These are phyloP conservation scores for Phaedon cochleariae DNA, from an alignment of 2,888 invertebrate species.

Conservation along the genomic window DNA sequence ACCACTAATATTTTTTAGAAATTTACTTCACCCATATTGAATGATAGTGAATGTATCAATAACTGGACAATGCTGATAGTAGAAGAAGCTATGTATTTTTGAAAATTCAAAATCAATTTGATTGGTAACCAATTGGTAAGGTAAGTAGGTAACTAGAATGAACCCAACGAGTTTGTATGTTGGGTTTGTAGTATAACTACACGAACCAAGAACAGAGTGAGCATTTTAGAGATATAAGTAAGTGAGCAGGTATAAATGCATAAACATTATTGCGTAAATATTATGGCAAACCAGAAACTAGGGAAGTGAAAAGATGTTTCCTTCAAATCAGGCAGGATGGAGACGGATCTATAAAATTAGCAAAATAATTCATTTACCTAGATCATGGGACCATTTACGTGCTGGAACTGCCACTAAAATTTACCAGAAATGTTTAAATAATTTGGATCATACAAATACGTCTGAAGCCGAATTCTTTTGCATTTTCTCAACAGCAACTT, in stretches of 20 bases:
- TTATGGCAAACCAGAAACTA: constrained; percentile 43
- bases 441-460: background rate
- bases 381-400: constrained; percentile 70
- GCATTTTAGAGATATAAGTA: constrained; percentile 26
- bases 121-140: too few relatives aligned
- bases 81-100: background rate
- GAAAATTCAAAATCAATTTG: constrained; percentile 21
- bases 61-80: too few relatives aligned
- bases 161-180: constrained; percentile 8
- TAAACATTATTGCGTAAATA: constrained; percentile 40
- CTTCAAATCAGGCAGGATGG: constrained; percentile 60
- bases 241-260: constrained; percentile 40
- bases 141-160: constrained; percentile 22
- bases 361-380: constrained; percentile 64
- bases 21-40: too few relatives aligned
- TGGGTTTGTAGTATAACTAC: background rate
- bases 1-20: too few relatives aligned
- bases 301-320: constrained; percentile 55
- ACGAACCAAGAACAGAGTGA: constrained; percentile 24
- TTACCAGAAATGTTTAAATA: constrained; percentile 56
- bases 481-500: background rate
- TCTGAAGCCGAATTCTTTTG: background rate
- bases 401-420: constrained; percentile 70
- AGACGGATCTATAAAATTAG: constrained; percentile 60
- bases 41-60: too few relatives aligned